Evolutionary conservation across 1,140 invertebrate species (phyloP), one percentile per base, ranked within the genome.

Genomic region (Adoxophyes honmai): DNA sequence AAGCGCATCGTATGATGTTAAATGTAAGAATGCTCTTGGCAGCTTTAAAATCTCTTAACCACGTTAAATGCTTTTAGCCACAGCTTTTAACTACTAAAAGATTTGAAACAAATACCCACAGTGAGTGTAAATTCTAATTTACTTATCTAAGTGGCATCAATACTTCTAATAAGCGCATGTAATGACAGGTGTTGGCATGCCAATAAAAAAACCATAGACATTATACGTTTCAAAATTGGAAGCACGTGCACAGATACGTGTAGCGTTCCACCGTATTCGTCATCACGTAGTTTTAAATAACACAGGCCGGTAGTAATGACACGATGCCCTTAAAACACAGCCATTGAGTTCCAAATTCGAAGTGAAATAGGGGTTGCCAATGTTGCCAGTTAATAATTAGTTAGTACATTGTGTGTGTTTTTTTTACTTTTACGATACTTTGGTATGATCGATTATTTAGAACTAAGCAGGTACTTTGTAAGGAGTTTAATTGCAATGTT

Each of bases 161-260:
- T n/a, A n/a, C n/a, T n/a, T n/a, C n/a, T n/a, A n/a, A n/a, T n/a
- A n/a, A n/a, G n/a, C n/a, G n/a, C n/a, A n/a, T n/a, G n/a, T n/a
- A n/a, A n/a, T n/a, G n/a, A n/a, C n/a, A n/a, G n/a, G n/a, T n/a
- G n/a, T n/a, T n/a, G n/a, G n/a, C 21, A 21, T 28, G 21, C 7
- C 21, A 48, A 38, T 11, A 13, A n/a, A 48, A 21, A 33, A 16
- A 44, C 14, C 7, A 28, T n/a, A 48, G 21, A 13, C 42, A 48
- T n/a, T n/a, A 21, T 11, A 38, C 34, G 13, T 11, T 21, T 48
- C 18, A 48, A 48, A 48, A 48, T 48, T 48, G 42, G 18, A 16
- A 48, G 42, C 42, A 48, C 42, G 42, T 48, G 42, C 18, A 48
- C 42, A 48, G 42, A 48, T 48, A 48, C 21, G 42, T 48, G 42